Conservation (phyloP, 1,140 invertebrate genomes). For the Phymastichus coffea region DNA sequence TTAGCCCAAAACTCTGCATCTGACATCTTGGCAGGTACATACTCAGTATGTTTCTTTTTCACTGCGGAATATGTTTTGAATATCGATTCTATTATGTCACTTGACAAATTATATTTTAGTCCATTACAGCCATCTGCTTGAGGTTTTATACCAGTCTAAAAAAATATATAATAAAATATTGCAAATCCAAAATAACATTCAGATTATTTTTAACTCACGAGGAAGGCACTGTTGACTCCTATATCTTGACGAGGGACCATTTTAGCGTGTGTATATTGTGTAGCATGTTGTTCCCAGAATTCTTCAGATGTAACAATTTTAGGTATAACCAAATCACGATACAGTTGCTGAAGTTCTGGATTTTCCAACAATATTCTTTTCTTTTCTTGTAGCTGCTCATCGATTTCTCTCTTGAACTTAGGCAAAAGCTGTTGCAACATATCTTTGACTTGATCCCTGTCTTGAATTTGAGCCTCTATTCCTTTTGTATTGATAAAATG, state of each 20-base stretch:
- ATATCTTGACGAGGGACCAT: conserved; percentile 76
- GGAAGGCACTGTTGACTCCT: conserved; percentile 63
- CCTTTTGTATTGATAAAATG: conserved; percentile 93
- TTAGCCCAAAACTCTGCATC: conserved; percentile 99
- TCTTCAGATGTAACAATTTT: conserved; percentile 93
- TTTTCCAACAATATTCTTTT: conserved; percentile 80
- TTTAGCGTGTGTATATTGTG: conserved; percentile 73
- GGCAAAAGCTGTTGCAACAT: conserved; percentile 87
- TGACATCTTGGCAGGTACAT: conserved; percentile 92
- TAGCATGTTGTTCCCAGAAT: conserved; percentile 90
- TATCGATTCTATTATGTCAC: conserved; percentile 96
- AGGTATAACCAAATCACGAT: conserved; percentile 91
- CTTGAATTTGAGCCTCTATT: conserved; percentile 78
- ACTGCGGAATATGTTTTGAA: conserved; percentile 99
- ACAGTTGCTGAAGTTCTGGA: conserved; percentile 79
- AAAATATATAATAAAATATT: not conserved
- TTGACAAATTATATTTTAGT: conserved; percentile 95
- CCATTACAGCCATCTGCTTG: conserved; percentile 97
- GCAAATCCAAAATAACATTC: not conserved
- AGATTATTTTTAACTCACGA: conserved; percentile 37
- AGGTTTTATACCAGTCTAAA: conserved; percentile 89
- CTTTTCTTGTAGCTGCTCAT: conserved; percentile 90
- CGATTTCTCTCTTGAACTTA: conserved; percentile 93
- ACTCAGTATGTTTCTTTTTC: conserved; percentile 93
- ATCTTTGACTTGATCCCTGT: conserved; percentile 93